These are phyloP conservation scores for Peromyscus leucopus DNA, from an alignment of 2,113 vertebrate genomes.

Conservation along the genomic window DNA sequence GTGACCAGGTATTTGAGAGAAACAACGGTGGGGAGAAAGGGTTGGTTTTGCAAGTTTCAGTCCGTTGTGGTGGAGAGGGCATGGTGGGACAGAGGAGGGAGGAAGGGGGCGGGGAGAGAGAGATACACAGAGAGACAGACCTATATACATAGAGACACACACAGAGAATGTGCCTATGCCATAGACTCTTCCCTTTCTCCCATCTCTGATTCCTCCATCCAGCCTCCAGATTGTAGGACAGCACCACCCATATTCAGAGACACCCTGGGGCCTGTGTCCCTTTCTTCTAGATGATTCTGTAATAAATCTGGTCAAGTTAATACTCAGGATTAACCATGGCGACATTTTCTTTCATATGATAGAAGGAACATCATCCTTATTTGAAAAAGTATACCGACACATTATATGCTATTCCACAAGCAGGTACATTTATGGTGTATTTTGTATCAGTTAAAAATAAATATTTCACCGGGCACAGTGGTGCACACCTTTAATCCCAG, in stretches of 20 bases:
- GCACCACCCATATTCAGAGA: not conserved
- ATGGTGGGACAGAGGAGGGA: not conserved
- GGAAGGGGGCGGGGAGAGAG: no score
- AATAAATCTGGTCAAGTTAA: not conserved
- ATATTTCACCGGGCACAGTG: not conserved
- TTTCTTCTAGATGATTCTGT: not conserved
- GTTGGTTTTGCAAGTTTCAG: not conserved
- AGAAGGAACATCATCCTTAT: not conserved
- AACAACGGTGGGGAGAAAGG: not conserved
- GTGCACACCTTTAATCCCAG: not conserved
- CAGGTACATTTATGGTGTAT: no score
- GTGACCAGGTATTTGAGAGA: not conserved
- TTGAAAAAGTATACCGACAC: not conserved
- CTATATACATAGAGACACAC: not conserved
- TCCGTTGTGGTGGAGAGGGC: not conserved
- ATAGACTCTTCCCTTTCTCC: not conserved
- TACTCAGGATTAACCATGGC: no score
- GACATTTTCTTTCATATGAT: not conserved
- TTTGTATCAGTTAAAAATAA: not conserved
- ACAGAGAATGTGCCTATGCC: not conserved
- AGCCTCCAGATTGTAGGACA: not conserved
- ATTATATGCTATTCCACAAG: no score
- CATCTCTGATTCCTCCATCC: not conserved
- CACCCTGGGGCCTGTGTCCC: not conserved
- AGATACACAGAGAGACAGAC: not conserved